A percentile compares a stretch with the other conserved stretches of the same genome.
phyloP scores from a whole-genome alignment of 1,140 invertebrate genomes.

The Cotesia typhae region DNA sequence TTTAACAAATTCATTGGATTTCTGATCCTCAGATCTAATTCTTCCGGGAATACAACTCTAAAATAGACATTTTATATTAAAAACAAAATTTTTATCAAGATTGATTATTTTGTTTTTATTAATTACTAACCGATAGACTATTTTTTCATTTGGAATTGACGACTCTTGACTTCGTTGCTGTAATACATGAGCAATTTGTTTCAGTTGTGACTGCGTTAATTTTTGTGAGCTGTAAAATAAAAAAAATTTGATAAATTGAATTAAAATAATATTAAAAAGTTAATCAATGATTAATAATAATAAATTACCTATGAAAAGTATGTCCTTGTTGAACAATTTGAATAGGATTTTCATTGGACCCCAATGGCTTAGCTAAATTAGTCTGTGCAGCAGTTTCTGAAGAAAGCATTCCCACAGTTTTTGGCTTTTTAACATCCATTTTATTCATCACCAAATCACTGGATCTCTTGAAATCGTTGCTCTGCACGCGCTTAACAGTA shows the following conservation, averaged over 20 bases:
- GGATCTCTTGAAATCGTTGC: constrained; percentile 20
- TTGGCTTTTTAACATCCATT: constrained; percentile 25
- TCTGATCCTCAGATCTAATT: constrained; percentile 53
- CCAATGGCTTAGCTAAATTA: constrained; percentile 60
- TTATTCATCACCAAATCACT: not conserved
- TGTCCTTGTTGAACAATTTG: constrained; percentile 73
- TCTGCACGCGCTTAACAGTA: constrained; percentile 41
- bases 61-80: constrained; percentile 31
- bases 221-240: constrained; percentile 68
- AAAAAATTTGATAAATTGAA: constrained; percentile 15
- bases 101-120: constrained; percentile 1
- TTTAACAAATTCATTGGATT: constrained; percentile 47
- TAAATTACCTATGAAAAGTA: constrained; percentile 61
- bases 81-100: constrained; percentile 24
- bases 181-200: constrained; percentile 71
- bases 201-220: constrained; percentile 68
- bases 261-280: not conserved
- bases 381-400: constrained; percentile 32
- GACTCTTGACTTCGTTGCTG: constrained; percentile 65
- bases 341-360: constrained; percentile 72
- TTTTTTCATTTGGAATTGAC: constrained; percentile 64
- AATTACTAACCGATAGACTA: constrained; percentile 68
- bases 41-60: constrained; percentile 64
- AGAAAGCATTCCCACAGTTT: constrained; percentile 27
- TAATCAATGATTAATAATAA: constrained; percentile 4